Percentiles rank a stretch among this genome's conserved stretches.
Conservation (phyloP, 2,113 vertebrate genomes). For the Symphodus melops region DNA sequence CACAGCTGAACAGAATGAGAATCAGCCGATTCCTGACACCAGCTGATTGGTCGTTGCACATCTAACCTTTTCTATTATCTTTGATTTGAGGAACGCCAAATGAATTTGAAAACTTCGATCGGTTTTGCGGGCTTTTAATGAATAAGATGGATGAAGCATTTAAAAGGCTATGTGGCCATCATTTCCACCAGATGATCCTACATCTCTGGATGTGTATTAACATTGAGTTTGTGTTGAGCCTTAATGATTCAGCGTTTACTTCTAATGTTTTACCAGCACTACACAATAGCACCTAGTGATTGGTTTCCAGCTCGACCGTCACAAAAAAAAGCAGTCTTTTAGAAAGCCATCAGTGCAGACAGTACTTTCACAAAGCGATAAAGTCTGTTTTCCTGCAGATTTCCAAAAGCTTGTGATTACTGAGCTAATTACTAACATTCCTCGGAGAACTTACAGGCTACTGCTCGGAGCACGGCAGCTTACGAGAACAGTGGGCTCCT, state of each 20-base stretch:
- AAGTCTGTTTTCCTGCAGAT: conserved; percentile 74
- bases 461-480: conserved; percentile 61
- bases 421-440: conserved; percentile 83
- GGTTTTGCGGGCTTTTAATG: background rate
- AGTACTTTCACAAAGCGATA: conserved; percentile 68
- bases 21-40: too few species aligned
- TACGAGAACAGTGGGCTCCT: conserved; percentile 75
- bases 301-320: conserved; percentile 17
- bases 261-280: background rate
- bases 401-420: conserved; percentile 81
- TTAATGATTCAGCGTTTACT: background rate
- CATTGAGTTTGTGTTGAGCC: background rate
- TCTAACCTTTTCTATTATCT: too few species aligned
- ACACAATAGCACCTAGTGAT: conserved; percentile 8
- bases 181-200: conserved; percentile 13
- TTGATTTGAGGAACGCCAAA: too few species aligned
- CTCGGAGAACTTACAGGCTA: conserved; percentile 68
- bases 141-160: conserved; percentile 6
- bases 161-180: background rate
- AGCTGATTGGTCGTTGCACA: too few species aligned
- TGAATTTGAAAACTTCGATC: too few species aligned
- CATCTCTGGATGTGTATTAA: background rate
- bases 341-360: conserved; percentile 31
- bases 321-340: conserved; percentile 35
- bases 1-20: too few species aligned